phyloP scores from a whole-genome alignment of 23 tunicate genomes.

The Ascidia mentula region DNA sequence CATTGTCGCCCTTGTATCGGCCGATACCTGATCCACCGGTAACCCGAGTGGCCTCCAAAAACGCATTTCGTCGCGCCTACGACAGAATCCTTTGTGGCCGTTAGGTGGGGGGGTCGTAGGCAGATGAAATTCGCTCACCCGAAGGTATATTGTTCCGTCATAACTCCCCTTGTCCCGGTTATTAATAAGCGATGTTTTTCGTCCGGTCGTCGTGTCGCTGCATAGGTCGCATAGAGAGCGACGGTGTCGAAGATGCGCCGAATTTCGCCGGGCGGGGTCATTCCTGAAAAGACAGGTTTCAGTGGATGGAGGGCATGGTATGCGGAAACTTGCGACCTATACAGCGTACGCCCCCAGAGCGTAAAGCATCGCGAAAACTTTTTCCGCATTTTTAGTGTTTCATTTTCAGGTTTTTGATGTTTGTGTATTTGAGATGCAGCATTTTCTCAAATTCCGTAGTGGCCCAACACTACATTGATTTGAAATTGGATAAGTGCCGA shows the following conservation, averaged over 20 bases:
- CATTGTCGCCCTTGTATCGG: background rate
- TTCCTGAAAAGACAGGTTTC: background rate
- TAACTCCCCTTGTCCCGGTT: background rate
- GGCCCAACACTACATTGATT: too few relatives aligned
- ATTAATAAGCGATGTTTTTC: constrained; percentile 2
- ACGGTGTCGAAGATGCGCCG: background rate
- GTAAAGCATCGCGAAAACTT: too few relatives aligned
- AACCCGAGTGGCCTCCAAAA: background rate
- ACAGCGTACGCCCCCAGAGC: too few relatives aligned
- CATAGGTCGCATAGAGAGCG: background rate
- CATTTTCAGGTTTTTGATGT: too few relatives aligned
- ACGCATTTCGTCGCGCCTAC: background rate
- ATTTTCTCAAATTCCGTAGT: too few relatives aligned
- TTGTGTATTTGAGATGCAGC: too few relatives aligned
- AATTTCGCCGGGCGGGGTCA: background rate
- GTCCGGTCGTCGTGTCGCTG: background rate
- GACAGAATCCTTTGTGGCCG: background rate
- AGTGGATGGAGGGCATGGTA: too few relatives aligned
- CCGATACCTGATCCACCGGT: constrained; percentile 2
- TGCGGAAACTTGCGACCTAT: too few relatives aligned
- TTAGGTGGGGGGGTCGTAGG: constrained; percentile 3
- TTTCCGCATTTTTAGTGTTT: too few relatives aligned
- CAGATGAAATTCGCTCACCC: background rate
- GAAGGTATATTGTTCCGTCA: constrained; percentile 5
- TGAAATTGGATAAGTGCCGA: too few relatives aligned